These are phyloP conservation scores for Lepilemur ruficaudatus DNA, from an alignment of 2,797 vertebrate genomes.

Conservation along the genomic window DNA sequence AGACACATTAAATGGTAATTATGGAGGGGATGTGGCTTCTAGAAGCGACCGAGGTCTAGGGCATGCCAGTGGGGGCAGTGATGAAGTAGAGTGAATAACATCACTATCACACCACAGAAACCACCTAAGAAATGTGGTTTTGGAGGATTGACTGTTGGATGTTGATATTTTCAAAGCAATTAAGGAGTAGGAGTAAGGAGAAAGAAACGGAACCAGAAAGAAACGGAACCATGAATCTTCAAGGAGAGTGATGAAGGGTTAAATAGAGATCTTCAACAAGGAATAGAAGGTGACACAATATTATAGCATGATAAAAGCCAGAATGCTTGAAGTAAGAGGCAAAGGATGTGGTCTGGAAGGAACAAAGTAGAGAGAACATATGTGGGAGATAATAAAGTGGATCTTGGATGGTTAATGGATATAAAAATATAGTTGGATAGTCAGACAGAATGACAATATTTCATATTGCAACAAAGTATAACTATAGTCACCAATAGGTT, in stretches of 20 bases:
- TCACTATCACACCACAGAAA: not conserved
- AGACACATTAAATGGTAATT: too few species aligned
- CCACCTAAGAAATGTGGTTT: not conserved
- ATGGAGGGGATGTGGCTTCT: not conserved
- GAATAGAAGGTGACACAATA: not conserved
- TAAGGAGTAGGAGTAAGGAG: too few species aligned
- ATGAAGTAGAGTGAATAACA: too few species aligned
- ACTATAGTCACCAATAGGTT: not conserved
- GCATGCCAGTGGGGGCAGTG: rapidly evolving
- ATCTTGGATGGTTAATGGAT: not conserved
- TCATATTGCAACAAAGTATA: not conserved
- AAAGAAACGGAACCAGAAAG: not conserved
- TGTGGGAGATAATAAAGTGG: not conserved
- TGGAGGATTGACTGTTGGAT: not conserved
- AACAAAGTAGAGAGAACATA: not conserved
- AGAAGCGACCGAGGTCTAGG: not conserved
- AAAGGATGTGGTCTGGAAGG: not conserved
- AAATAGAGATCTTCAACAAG: not conserved
- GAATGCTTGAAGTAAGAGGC: not conserved
- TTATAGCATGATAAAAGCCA: not conserved
- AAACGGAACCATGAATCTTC: not conserved
- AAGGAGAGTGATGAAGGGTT: not conserved
- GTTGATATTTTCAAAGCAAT: not conserved
- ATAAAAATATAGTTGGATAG: not conserved
- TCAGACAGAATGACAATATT: not conserved